Percentiles rank a stretch among this genome's conserved stretches.
Evolutionary conservation across 2,797 vertebrate genomes (phyloP).

Genomic region (Dendrocincla tyrannina): DNA sequence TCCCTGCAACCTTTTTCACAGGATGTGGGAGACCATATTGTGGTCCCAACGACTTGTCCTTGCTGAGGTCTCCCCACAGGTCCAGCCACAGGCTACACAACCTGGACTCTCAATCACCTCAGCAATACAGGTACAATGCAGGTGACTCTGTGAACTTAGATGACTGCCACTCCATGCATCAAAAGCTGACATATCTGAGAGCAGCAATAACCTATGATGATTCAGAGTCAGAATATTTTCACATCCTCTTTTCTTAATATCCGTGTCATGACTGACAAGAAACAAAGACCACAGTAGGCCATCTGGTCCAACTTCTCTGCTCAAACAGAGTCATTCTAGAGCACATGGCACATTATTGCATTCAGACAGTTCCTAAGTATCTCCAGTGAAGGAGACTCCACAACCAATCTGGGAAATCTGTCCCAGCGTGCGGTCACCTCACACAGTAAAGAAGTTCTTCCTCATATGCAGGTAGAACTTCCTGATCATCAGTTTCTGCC

Average conservation of each 20-base stretch:
- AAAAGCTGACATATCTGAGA: neutral
- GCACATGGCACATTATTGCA: neutral
- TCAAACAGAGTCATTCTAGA: neutral
- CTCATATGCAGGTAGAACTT: neutral
- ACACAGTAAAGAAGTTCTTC: neutral
- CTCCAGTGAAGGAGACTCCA: neutral
- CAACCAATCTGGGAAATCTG: neutral
- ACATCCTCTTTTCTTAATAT: neutral
- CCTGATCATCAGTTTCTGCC: neutral
- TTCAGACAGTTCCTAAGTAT: neutral
- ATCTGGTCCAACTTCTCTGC: neutral
- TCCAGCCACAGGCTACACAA: neutral
- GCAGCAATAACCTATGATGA: neutral
- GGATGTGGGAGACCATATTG: neutral
- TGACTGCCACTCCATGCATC: neutral
- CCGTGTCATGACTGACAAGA: neutral
- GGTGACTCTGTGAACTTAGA: neutral
- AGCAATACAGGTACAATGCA: neutral
- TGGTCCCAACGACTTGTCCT: fast-evolving
- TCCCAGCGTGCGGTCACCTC: neutral
- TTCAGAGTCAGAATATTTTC: neutral
- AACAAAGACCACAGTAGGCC: neutral
- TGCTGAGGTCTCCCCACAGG: neutral
- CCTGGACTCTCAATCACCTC: neutral
- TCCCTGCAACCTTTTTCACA: neutral